Percentiles rank a stretch among this genome's conserved stretches.
Evolutionary conservation across 2,888 invertebrate species (phyloP).

Genomic region (Fabriciana adippe): DNA sequence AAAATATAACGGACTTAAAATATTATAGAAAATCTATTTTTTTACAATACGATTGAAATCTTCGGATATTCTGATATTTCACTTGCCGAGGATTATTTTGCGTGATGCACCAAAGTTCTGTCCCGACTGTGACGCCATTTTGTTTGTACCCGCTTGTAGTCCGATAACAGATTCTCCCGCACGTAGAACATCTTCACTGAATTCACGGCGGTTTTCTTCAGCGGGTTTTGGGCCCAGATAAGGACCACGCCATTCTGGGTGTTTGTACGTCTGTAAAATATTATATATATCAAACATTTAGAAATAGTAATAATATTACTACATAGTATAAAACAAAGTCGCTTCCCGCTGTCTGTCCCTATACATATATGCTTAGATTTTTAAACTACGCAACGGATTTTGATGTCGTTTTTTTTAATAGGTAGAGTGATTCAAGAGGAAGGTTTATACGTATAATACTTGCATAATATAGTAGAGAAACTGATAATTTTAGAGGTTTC

Average conservation of each 20-base stretch:
- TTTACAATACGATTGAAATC: not conserved
- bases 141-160: slow-evolving; percentile 93
- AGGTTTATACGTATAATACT: too few relatives aligned
- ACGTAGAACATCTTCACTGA: slow-evolving; percentile 90
- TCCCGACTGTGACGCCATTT: slow-evolving; percentile 92
- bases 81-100: slow-evolving; percentile 91
- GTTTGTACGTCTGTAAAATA: slow-evolving; percentile 85
- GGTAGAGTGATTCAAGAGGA: too few relatives aligned
- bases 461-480: too few relatives aligned
- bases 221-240: slow-evolving; percentile 92
- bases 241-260: slow-evolving; percentile 92
- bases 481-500: too few relatives aligned
- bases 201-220: slow-evolving; percentile 91
- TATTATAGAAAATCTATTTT: not conserved
- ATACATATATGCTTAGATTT: too few relatives aligned
- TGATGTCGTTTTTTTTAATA: too few relatives aligned
- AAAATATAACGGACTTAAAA: slow-evolving; percentile 1
- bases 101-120: slow-evolving; percentile 93
- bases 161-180: slow-evolving; percentile 93
- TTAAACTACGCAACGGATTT: too few relatives aligned
- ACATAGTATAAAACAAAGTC: too few relatives aligned
- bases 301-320: too few relatives aligned
- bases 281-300: slow-evolving; percentile 16
- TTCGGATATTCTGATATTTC: slow-evolving; percentile 44
- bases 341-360: too few relatives aligned